Percentiles rank a stretch among this genome's conserved stretches.
These are phyloP conservation scores for Drosophila melanogaster DNA, from an alignment of 1,140 invertebrate genomes.

Conservation along the genomic window DNA sequence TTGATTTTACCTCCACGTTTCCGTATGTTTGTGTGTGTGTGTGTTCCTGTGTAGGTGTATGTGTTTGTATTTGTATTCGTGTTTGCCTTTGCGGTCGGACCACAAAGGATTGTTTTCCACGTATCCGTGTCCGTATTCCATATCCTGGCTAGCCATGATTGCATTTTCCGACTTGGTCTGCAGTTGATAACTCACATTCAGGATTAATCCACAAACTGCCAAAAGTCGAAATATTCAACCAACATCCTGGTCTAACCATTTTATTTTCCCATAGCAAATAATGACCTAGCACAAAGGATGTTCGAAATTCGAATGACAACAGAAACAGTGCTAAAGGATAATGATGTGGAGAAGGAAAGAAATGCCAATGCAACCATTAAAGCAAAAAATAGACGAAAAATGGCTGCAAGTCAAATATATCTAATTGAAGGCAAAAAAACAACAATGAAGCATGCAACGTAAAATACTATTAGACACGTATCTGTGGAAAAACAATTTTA, in stretches of 20 bases:
- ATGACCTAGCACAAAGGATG: slow-evolving; percentile 24
- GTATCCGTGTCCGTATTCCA: slow-evolving; percentile 6
- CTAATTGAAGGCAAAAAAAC: neutral
- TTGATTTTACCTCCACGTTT: slow-evolving; percentile 18
- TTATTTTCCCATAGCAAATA: slow-evolving; percentile 19
- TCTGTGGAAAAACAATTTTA: too few species aligned
- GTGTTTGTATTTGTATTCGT: slow-evolving; percentile 1
- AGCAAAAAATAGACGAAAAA: neutral
- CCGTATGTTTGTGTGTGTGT: neutral
- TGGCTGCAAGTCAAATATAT: neutral
- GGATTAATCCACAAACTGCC: neutral
- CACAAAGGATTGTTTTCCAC: slow-evolving; percentile 43
- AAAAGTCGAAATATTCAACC: neutral
- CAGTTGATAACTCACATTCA: slow-evolving; percentile 33
- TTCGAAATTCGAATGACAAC: slow-evolving; percentile 22
- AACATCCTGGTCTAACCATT: neutral
- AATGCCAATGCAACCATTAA: neutral
- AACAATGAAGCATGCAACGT: neutral
- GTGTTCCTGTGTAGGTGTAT: neutral
- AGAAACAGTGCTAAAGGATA: neutral
- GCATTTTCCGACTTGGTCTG: slow-evolving; percentile 48
- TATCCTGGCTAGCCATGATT: slow-evolving; percentile 32
- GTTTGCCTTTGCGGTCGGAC: slow-evolving; percentile 15
- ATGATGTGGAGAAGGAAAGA: neutral
- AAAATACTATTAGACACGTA: neutral